Evolutionary conservation across 2,797 vertebrate genomes (phyloP).

Genomic region (Geotrypetes seraphini): DNA sequence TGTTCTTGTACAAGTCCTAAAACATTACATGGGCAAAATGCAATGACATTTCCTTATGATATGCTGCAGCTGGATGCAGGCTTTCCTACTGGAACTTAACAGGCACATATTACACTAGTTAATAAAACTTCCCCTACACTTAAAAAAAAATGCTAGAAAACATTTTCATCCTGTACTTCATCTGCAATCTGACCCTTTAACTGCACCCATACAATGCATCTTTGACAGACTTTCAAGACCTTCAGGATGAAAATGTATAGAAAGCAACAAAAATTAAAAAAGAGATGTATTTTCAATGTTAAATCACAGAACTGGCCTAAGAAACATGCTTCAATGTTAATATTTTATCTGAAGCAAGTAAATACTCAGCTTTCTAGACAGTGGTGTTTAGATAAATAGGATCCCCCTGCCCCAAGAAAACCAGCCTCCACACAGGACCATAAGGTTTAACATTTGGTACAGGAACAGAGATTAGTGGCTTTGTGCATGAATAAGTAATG

Average conservation of each 20-base stretch:
- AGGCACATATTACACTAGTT: conserved; percentile 1
- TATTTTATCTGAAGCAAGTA: conserved; percentile 46
- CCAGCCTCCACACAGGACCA: conserved; percentile 31
- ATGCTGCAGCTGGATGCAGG: conserved; percentile 2
- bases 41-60: conserved; percentile 1
- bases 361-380: conserved; percentile 45
- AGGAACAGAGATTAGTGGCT: too few relatives aligned
- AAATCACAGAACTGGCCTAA: conserved; percentile 45
- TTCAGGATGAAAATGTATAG: conserved; percentile 5
- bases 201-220: conserved; percentile 26
- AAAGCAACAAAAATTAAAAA: not conserved
- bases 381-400: conserved; percentile 43
- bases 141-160: too few relatives aligned
- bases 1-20: not conserved
- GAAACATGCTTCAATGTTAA: conserved; percentile 39
- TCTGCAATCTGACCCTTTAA: conserved; percentile 25
- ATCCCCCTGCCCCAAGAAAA: too few relatives aligned
- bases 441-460: conserved; percentile 32
- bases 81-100: conserved; percentile 11
- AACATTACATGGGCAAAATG: conserved; percentile 11
- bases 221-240: too few relatives aligned
- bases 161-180: too few relatives aligned
- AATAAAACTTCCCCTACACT: not conserved
- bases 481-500: conserved; percentile 44
- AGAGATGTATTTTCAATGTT: conserved; percentile 26